Evolutionary conservation across 2,888 invertebrate genomes (phyloP), one percentile per base, ranked within the genome.

Genomic region (Peribatodes rhomboidaria): DNA sequence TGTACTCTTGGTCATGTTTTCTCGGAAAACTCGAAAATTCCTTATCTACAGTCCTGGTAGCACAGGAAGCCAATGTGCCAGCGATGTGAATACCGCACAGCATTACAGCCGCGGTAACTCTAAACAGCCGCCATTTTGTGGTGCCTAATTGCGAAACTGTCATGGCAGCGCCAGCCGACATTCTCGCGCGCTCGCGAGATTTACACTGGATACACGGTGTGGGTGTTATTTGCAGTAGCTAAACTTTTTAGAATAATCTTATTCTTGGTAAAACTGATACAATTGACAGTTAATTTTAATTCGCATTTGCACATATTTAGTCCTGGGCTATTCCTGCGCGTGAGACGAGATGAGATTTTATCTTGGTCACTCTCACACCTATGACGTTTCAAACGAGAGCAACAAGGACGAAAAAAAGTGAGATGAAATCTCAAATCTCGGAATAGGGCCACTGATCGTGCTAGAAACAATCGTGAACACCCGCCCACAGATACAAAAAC

Each of bases 71-170:
- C 44, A 52, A 37, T 58, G 50, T 54, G 37, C 52, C 31, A 53
- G 35, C 18, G 31, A 22, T 49, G 18, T 59, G 60, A 65, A 60
- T 56, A 50, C 60, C 50, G 44, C 60, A 37, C 58, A 37, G 46
- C 57, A 47, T 62, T 67, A 55, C 47, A 55, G 39, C 54, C 60
- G 46, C 52, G 60, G 67, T 60, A 67, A 63, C 49, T 63, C 62
- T 53, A 62, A 58, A 50, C 61, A 33, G 60, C 75, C 75, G 78
- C 84, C 80, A 81, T 84, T 83, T 83, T 83, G 82, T 79, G 71
- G 69, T 69, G 74, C 80, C 82, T 85, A 84, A 85, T 84, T 84
- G 82, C 81, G 72, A 80, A 83, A 74, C 82, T 83, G 86, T 85
- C 84, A 83, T 82, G 85, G 80, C 82, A 77, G 61, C 77, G 65